Percentiles rank a stretch among this genome's conserved stretches.
Evolutionary conservation across 2,797 vertebrate species (phyloP).

Genomic region (Siniperca undulata): DNA sequence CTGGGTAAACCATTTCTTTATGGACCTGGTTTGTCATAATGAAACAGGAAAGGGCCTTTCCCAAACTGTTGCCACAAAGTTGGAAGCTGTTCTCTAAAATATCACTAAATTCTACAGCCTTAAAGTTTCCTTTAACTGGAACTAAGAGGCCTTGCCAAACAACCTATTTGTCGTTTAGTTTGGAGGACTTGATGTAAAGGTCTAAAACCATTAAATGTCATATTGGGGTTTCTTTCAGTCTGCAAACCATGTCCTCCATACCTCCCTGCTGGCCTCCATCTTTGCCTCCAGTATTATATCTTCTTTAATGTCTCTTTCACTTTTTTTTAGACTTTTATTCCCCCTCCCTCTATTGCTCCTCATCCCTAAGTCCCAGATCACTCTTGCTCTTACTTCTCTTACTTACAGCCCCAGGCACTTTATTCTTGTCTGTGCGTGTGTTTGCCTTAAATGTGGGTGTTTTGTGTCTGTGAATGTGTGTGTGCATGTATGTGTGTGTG

Average conservation of each 20-base stretch:
- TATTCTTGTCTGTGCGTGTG: conserved; percentile 27
- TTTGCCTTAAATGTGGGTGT: conserved; percentile 26
- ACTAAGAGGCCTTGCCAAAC: not conserved
- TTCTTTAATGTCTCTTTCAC: conserved; percentile 53
- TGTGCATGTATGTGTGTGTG: conserved; percentile 9
- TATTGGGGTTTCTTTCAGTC: not conserved
- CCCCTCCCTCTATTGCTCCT: conserved; percentile 24
- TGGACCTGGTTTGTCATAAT: too few species aligned
- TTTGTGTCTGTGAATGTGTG: conserved; percentile 6
- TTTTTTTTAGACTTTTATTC: conserved; percentile 46
- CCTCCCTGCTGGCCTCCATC: conserved; percentile 11
- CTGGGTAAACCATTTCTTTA: not conserved
- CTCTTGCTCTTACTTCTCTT: conserved; percentile 46
- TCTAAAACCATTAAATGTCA: not conserved
- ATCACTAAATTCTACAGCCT: not conserved
- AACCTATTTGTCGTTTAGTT: not conserved
- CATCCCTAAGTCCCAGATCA: conserved; percentile 47
- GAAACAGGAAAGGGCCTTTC: not conserved
- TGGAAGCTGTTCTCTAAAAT: not conserved
- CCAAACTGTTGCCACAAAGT: not conserved
- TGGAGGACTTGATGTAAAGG: not conserved
- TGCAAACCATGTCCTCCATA: not conserved
- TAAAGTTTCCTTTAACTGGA: not conserved
- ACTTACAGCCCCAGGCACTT: conserved; percentile 55
- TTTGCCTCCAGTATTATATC: conserved; percentile 40